Conservation (phyloP, 2,888 invertebrate genomes). For the Deladenus siricidicola region DNA sequence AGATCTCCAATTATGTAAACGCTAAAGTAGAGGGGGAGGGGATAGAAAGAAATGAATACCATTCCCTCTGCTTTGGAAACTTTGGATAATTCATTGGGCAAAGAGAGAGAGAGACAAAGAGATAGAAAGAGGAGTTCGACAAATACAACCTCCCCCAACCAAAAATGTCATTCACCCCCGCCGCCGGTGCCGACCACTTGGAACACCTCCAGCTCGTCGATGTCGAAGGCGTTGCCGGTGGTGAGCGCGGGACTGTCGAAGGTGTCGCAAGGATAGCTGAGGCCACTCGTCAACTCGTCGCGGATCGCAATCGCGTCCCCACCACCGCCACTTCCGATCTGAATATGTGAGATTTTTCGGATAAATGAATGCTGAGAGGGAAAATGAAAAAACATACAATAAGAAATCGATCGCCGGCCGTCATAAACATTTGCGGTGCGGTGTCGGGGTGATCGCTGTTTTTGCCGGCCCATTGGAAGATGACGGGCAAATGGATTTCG, state of each 20-base stretch:
- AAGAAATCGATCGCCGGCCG: conserved; percentile 41
- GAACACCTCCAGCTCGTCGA: conserved; percentile 45
- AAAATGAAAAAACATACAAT: conserved; percentile 36
- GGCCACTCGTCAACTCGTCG: conserved; percentile 46
- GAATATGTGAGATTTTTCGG: too few relatives aligned
- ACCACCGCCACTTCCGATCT: conserved; percentile 50
- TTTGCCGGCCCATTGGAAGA: conserved; percentile 46
- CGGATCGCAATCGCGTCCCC: conserved; percentile 51
- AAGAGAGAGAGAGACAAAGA: too few relatives aligned
- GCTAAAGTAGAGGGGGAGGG: too few relatives aligned
- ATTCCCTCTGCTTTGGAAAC: too few relatives aligned
- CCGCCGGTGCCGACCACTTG: not conserved
- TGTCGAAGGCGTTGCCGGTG: conserved; percentile 24
- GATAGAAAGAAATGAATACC: too few relatives aligned
- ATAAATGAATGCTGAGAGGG: not conserved
- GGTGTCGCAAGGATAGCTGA: conserved; percentile 40
- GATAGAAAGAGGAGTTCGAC: too few relatives aligned
- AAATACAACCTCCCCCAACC: too few relatives aligned
- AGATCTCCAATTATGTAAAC: too few relatives aligned
- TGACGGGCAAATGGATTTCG: conserved; percentile 33
- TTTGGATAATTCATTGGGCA: too few relatives aligned
- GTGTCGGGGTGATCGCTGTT: conserved; percentile 32
- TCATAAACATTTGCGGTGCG: conserved; percentile 49
- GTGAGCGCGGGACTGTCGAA: conserved; percentile 45
- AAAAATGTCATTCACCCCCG: not conserved